phyloP scores from a whole-genome alignment of 2,888 invertebrate genomes.

The Euclidia mi region DNA sequence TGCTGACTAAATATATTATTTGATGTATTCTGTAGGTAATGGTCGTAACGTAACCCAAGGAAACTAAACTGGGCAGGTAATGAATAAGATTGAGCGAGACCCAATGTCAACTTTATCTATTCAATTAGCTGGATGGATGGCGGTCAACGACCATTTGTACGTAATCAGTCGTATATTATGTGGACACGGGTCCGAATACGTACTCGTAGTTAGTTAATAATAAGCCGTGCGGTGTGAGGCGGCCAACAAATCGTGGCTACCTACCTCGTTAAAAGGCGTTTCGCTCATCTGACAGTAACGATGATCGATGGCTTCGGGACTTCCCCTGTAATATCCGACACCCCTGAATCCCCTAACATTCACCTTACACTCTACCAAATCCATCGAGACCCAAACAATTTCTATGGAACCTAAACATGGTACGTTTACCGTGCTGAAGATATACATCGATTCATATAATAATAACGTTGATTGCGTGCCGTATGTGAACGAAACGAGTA shows the following conservation, averaged over 20 bases:
- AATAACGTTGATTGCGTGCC: slow-evolving; percentile 37
- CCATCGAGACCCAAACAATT: slow-evolving; percentile 16
- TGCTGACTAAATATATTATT: neutral
- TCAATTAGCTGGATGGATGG: slow-evolving; percentile 47
- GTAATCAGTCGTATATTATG: slow-evolving; percentile 36
- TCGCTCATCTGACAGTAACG: slow-evolving; percentile 81
- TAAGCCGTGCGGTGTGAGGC: slow-evolving; percentile 29
- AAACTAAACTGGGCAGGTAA: slow-evolving; percentile 27
- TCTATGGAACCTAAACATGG: slow-evolving; percentile 29
- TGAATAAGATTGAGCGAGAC: slow-evolving; percentile 35
- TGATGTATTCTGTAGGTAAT: neutral
- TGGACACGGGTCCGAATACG: slow-evolving; percentile 26
- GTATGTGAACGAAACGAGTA: slow-evolving; percentile 37
- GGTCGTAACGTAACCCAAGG: slow-evolving; percentile 8
- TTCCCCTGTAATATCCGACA: slow-evolving; percentile 83
- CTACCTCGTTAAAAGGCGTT: slow-evolving; percentile 79
- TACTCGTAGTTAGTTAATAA: slow-evolving; percentile 34
- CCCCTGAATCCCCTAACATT: slow-evolving; percentile 52
- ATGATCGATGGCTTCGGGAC: slow-evolving; percentile 81
- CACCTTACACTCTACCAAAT: slow-evolving; percentile 20
- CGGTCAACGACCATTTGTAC: slow-evolving; percentile 41
- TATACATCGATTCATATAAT: slow-evolving; percentile 29
- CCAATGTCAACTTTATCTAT: slow-evolving; percentile 42
- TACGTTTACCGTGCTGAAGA: slow-evolving; percentile 14
- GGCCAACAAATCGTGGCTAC: slow-evolving; percentile 62